A percentile compares a stretch with the other conserved stretches of the same genome.
phyloP scores from a whole-genome alignment of 1,140 invertebrate species.

The Pseudomyrmex sp. region DNA sequence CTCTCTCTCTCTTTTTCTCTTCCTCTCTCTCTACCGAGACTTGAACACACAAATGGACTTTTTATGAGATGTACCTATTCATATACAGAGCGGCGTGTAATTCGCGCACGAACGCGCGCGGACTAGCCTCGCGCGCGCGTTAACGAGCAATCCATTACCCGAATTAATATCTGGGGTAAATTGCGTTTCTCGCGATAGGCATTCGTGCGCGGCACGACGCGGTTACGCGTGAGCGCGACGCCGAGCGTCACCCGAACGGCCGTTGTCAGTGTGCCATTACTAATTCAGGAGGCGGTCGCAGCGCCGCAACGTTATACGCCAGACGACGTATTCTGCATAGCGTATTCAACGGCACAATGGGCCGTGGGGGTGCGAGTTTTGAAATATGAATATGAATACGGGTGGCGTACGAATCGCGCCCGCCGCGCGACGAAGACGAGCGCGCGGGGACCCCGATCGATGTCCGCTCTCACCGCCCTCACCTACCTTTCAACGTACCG shows the following conservation, averaged over 20 bases:
- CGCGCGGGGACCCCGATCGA: slow-evolving; percentile 66
- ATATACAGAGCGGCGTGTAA: neutral
- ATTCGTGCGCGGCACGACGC: slow-evolving; percentile 31
- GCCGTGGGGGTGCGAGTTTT: slow-evolving; percentile 77
- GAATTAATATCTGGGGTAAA: slow-evolving; percentile 79
- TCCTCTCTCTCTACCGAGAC: neutral
- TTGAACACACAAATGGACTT: slow-evolving; percentile 26
- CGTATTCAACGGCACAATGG: slow-evolving; percentile 78
- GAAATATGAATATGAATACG: slow-evolving; percentile 80
- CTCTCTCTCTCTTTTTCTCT: neutral
- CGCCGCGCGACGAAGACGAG: slow-evolving; percentile 70
- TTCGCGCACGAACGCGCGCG: neutral
- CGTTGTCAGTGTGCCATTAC: slow-evolving; percentile 78
- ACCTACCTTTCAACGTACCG: slow-evolving; percentile 10
- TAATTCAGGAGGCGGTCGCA: slow-evolving; percentile 79
- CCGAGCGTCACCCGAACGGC: slow-evolving; percentile 49
- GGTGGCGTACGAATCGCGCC: slow-evolving; percentile 64
- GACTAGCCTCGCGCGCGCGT: slow-evolving; percentile 4
- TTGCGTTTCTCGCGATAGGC: slow-evolving; percentile 75
- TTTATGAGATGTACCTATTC: slow-evolving; percentile 34
- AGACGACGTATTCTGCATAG: slow-evolving; percentile 79
- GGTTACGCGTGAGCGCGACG: neutral
- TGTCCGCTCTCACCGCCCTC: slow-evolving; percentile 57
- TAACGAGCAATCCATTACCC: slow-evolving; percentile 77
- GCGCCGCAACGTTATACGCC: slow-evolving; percentile 76